A percentile compares a stretch with the other conserved stretches of the same genome.
Evolutionary conservation across 2,113 vertebrate genomes (phyloP).

Genomic region (Oceanites oceanicus): DNA sequence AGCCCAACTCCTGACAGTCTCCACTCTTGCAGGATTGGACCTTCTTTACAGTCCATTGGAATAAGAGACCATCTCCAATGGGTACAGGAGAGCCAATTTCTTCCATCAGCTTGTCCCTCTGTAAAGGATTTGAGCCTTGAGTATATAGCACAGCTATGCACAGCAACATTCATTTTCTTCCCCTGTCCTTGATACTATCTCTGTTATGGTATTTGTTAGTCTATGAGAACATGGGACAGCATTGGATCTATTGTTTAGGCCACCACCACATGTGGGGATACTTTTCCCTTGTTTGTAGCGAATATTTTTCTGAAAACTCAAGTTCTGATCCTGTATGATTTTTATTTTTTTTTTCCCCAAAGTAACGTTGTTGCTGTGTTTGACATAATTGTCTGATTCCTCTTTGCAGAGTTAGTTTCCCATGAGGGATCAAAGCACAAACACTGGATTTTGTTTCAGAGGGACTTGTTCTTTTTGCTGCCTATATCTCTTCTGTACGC

Average conservation of each 20-base stretch:
- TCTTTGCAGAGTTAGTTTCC: neutral
- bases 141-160: too few species aligned
- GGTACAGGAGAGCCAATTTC: neutral
- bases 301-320: neutral
- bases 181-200: neutral
- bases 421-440: neutral
- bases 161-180: neutral
- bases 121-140: fast-evolving
- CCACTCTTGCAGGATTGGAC: neutral
- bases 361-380: neutral
- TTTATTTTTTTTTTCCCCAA: neutral
- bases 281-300: neutral
- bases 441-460: neutral
- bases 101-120: neutral
- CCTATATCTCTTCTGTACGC: fast-evolving
- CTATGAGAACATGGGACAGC: neutral
- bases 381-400: neutral
- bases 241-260: neutral
- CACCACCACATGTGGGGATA: neutral
- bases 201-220: neutral
- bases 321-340: neutral
- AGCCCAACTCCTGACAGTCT: neutral
- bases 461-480: neutral
- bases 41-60: neutral
- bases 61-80: neutral